phyloP scores from a whole-genome alignment of 2,113 vertebrate species.

The Pelmatolapia mariae region DNA sequence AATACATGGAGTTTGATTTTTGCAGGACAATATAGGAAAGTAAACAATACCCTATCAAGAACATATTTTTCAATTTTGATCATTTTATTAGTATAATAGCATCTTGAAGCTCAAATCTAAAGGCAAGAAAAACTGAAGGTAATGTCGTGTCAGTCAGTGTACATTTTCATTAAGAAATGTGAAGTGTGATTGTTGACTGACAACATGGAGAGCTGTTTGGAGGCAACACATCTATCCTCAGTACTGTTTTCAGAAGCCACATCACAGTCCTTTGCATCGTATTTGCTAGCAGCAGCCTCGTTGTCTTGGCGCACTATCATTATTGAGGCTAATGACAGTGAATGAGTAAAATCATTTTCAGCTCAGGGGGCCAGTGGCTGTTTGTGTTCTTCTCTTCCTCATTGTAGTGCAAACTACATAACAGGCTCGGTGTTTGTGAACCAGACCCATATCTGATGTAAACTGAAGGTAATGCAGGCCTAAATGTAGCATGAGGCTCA shows the following conservation, averaged over 20 bases:
- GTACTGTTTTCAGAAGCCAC: not conserved
- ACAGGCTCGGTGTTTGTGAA: not conserved
- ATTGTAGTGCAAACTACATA: conserved; percentile 1
- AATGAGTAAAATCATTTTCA: conserved; percentile 50
- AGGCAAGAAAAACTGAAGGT: not conserved
- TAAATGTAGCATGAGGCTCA: conserved; percentile 14
- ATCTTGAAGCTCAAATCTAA: not conserved
- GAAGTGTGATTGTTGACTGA: not conserved
- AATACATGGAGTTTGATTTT: not conserved
- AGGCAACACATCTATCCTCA: not conserved
- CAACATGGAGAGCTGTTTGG: not conserved
- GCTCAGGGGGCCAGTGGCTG: conserved; percentile 29
- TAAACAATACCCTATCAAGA: not conserved
- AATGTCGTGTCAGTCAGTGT: not conserved
- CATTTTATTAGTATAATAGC: not conserved
- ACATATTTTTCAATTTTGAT: not conserved
- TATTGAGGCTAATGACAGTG: conserved; percentile 61
- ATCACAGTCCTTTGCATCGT: conserved; percentile 27
- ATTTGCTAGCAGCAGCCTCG: conserved; percentile 33
- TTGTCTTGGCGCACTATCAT: conserved; percentile 43
- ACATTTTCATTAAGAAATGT: not conserved
- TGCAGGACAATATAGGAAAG: not conserved
- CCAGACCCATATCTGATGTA: conserved; percentile 3
- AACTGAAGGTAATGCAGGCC: conserved; percentile 23
- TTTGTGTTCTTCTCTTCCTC: conserved; percentile 24